These are phyloP conservation scores for Philypnodon macrostomus DNA, from an alignment of 2,797 vertebrate genomes.

Conservation along the genomic window DNA sequence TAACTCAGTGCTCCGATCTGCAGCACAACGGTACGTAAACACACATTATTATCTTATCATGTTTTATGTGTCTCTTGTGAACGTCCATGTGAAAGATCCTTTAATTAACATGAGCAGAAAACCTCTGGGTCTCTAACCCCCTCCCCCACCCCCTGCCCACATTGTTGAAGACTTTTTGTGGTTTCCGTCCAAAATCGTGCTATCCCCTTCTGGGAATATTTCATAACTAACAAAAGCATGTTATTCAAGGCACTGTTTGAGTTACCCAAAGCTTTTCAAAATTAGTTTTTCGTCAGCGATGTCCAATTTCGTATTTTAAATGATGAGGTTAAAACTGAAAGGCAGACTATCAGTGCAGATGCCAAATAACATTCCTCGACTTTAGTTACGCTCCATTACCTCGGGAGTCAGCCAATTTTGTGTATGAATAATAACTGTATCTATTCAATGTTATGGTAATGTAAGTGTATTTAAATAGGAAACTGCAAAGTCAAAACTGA, in stretches of 20 bases:
- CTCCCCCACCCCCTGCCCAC: background rate
- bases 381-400: constrained; percentile 19
- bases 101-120: constrained; percentile 63
- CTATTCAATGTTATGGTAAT: constrained; percentile 11
- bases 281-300: background rate
- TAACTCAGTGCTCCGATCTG: constrained; percentile 95
- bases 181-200: constrained; percentile 26
- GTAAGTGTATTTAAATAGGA: background rate
- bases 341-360: background rate
- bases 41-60: constrained; percentile 2
- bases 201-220: constrained; percentile 6
- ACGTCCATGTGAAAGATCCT: constrained; percentile 45
- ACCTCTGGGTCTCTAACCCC: constrained; percentile 41
- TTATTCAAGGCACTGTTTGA: constrained; percentile 12
- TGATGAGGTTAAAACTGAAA: constrained; percentile 1
- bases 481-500: background rate
- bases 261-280: background rate
- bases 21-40: constrained; percentile 85
- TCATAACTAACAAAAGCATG: constrained; percentile 9
- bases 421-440: constrained; percentile 37
- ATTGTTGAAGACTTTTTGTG: constrained; percentile 18
- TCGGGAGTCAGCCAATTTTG: constrained; percentile 8
- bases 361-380: constrained; percentile 4
- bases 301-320: constrained; percentile 23
- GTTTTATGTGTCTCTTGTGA: constrained; percentile 49